Evolutionary conservation across 2,888 invertebrate genomes (phyloP).

Genomic region (Phoronis australis): DNA sequence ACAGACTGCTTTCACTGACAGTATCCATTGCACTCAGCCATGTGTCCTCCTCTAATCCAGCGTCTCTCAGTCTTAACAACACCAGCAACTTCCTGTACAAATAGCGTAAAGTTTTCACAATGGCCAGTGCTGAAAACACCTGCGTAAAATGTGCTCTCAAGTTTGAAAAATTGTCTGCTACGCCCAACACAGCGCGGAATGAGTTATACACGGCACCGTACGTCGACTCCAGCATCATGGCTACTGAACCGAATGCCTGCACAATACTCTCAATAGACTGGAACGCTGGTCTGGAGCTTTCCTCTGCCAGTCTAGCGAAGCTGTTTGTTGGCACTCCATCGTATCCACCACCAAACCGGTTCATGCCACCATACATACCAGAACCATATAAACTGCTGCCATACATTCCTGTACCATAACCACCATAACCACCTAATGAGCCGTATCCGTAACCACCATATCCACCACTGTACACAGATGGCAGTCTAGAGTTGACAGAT

Average conservation of each 20-base stretch:
- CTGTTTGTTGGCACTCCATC: constrained; percentile 18
- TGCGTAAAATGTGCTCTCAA: constrained; percentile 77
- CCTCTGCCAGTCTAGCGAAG: constrained; percentile 81
- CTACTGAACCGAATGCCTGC: constrained; percentile 84
- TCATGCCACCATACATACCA: constrained; percentile 14
- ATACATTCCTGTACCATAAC: constrained; percentile 1
- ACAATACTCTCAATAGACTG: constrained; percentile 90
- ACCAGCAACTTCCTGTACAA: constrained; percentile 70
- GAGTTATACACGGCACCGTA: constrained; percentile 93
- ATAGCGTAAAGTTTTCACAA: constrained; percentile 76
- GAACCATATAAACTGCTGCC: constrained; percentile 2
- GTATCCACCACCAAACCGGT: constrained; percentile 21
- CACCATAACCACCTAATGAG: constrained; percentile 19
- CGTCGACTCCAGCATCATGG: constrained; percentile 95
- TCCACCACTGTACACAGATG: too few relatives aligned
- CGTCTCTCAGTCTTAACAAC: constrained; percentile 56
- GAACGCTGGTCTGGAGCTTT: constrained; percentile 86
- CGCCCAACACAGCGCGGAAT: constrained; percentile 89
- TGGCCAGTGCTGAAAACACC: constrained; percentile 79
- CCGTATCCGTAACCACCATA: constrained; percentile 19
- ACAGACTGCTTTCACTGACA: constrained; percentile 20
- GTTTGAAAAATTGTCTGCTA: constrained; percentile 89
- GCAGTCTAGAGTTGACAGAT: too few relatives aligned
- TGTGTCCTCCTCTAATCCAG: constrained; percentile 47
- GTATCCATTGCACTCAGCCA: constrained; percentile 43